Evolutionary conservation across 1,140 invertebrate species (phyloP).

Genomic region (Drosophila navojoa): DNA sequence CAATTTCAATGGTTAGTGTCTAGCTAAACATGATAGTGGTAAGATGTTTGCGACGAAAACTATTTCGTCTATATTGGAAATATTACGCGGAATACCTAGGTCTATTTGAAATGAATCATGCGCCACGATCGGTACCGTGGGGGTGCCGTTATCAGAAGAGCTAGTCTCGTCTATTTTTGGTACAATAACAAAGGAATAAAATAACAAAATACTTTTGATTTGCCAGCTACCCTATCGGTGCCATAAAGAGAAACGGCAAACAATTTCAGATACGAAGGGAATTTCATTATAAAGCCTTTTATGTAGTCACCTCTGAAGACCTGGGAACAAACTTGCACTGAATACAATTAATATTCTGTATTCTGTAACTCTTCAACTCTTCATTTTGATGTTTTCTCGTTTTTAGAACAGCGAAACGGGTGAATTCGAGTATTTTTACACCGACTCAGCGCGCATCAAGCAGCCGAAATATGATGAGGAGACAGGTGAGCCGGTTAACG

Average conservation of each 20-base stretch:
- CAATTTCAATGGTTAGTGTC: slow-evolving; percentile 48
- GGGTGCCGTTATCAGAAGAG: slow-evolving; percentile 54
- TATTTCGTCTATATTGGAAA: slow-evolving; percentile 3
- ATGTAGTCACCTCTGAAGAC: too few relatives aligned
- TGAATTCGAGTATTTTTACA: slow-evolving; percentile 72
- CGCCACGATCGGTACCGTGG: neutral
- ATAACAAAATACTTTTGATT: slow-evolving; percentile 8
- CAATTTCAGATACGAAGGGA: neutral
- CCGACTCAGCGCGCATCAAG: slow-evolving; percentile 56
- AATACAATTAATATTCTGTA: neutral
- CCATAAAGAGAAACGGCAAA: too few relatives aligned
- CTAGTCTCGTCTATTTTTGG: slow-evolving; percentile 51
- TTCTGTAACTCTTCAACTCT: neutral
- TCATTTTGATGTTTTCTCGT: neutral
- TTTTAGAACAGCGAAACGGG: slow-evolving; percentile 78
- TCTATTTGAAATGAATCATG: slow-evolving; percentile 1
- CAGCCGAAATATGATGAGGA: slow-evolving; percentile 69
- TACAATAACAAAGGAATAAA: slow-evolving; percentile 20
- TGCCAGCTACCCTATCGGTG: slow-evolving; percentile 10
- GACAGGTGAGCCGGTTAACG: slow-evolving; percentile 74
- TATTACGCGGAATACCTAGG: slow-evolving; percentile 5
- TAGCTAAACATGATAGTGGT: slow-evolving; percentile 62
- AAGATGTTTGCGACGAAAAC: slow-evolving; percentile 44
- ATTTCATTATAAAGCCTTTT: slow-evolving; percentile 12
- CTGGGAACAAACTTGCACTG: neutral